Conservation (phyloP, 2,113 vertebrate genomes). For the Castor canadensis region DNA sequence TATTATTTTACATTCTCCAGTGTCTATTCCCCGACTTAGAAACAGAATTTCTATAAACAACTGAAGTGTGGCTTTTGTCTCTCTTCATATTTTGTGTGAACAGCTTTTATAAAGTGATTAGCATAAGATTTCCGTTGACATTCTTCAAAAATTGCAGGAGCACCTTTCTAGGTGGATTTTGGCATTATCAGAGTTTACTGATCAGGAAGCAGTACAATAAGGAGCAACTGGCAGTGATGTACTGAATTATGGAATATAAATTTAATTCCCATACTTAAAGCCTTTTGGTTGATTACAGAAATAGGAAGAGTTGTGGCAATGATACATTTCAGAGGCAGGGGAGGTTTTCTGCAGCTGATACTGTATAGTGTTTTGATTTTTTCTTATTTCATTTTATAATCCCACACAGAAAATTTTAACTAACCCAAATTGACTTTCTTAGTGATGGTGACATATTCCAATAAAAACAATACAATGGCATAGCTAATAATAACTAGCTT, state of each 20-base stretch:
- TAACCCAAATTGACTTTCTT: neutral
- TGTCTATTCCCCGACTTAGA: neutral
- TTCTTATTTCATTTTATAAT: neutral
- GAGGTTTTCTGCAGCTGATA: neutral
- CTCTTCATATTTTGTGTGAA: neutral
- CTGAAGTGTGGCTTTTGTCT: neutral
- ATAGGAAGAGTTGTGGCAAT: neutral
- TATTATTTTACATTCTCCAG: neutral
- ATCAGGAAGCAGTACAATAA: neutral
- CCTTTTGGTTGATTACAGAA: neutral
- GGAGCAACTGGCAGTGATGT: neutral
- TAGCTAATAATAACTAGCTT: neutral
- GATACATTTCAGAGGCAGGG: neutral
- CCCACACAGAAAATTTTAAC: neutral
- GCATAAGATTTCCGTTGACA: neutral
- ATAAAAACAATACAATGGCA: neutral
- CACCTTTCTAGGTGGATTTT: neutral
- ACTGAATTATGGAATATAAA: constrained; percentile 6
- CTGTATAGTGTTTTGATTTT: neutral
- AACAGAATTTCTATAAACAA: neutral
- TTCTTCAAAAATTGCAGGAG: neutral
- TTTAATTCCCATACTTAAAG: neutral
- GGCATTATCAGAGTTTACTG: neutral
- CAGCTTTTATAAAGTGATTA: neutral
- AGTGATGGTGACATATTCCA: neutral